Evolutionary conservation across 2,888 invertebrate species (phyloP).

Genomic region (Chrysotoxum bicinctum): DNA sequence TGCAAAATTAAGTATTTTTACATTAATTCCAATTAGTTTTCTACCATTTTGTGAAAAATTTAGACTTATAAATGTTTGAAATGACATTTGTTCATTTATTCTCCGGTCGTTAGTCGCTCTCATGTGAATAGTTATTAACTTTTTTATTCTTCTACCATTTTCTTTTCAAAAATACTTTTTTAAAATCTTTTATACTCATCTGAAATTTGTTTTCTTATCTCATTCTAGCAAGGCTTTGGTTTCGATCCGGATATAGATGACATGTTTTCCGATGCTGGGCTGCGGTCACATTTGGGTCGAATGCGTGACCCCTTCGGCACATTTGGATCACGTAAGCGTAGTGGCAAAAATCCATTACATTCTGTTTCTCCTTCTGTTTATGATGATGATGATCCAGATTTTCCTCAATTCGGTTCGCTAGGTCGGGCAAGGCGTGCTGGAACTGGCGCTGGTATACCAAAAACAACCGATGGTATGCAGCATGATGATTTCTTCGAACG

Average conservation of each 20-base stretch:
- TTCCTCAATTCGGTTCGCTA: conserved; percentile 79
- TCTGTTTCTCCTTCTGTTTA: conserved; percentile 76
- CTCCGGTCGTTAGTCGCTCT: no score
- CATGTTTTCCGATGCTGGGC: conserved; percentile 78
- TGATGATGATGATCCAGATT: conserved; percentile 79
- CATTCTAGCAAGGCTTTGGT: conserved; percentile 79
- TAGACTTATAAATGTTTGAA: no score
- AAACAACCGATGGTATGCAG: conserved; percentile 68
- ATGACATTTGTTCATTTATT: no score
- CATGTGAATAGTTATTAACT: no score
- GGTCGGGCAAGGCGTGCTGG: conserved; percentile 76
- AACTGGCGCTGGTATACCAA: conserved; percentile 53
- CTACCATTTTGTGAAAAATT: no score
- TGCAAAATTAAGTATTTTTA: no score
- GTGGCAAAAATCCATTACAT: conserved; percentile 77
- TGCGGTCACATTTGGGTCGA: conserved; percentile 79
- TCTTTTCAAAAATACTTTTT: neutral
- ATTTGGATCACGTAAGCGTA: conserved; percentile 80
- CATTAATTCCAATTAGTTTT: no score
- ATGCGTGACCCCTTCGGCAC: conserved; percentile 80
- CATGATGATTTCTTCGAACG: conserved; percentile 79
- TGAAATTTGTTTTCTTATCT: conserved; percentile 26
- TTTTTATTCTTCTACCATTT: neutral
- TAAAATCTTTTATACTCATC: neutral
- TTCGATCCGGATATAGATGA: conserved; percentile 80